Conservation (phyloP, 2,888 invertebrate species). For the Clanis bilineata region DNA sequence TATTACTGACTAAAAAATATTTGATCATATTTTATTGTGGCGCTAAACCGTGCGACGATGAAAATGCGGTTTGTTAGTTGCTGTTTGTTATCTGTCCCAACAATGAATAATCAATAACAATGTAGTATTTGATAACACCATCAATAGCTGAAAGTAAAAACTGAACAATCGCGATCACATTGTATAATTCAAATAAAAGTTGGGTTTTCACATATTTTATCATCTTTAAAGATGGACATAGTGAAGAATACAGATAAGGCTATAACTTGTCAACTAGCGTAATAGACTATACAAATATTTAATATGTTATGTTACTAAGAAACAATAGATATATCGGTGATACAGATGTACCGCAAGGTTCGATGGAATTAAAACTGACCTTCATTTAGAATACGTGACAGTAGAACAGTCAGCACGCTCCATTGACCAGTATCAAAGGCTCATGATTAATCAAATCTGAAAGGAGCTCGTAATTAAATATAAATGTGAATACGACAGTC, state of each 20-base stretch:
- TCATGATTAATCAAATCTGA: conserved; percentile 37
- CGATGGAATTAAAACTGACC: conserved; percentile 32
- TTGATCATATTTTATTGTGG: conserved; percentile 22
- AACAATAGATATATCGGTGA: neutral
- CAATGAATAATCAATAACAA: conserved; percentile 4
- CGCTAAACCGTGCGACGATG: conserved; percentile 22
- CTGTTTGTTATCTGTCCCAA: conserved; percentile 6
- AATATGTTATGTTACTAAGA: neutral
- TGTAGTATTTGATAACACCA: conserved; percentile 22
- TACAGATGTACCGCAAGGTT: conserved; percentile 2
- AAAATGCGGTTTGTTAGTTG: conserved; percentile 15
- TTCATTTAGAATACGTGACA: conserved; percentile 38
- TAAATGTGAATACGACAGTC: conserved; percentile 16
- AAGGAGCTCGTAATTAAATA: conserved; percentile 33
- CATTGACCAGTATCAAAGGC: conserved; percentile 40
- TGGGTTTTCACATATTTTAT: neutral
- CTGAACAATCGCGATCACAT: conserved; percentile 19
- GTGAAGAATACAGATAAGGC: neutral
- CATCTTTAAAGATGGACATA: neutral
- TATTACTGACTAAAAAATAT: conserved; percentile 25
- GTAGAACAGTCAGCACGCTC: conserved; percentile 27
- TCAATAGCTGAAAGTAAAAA: conserved; percentile 17
- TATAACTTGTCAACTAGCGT: neutral
- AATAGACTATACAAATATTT: neutral
- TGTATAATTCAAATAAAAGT: neutral